phyloP scores from a whole-genome alignment of 2,888 invertebrate genomes.

The Hylaea fasciaria region DNA sequence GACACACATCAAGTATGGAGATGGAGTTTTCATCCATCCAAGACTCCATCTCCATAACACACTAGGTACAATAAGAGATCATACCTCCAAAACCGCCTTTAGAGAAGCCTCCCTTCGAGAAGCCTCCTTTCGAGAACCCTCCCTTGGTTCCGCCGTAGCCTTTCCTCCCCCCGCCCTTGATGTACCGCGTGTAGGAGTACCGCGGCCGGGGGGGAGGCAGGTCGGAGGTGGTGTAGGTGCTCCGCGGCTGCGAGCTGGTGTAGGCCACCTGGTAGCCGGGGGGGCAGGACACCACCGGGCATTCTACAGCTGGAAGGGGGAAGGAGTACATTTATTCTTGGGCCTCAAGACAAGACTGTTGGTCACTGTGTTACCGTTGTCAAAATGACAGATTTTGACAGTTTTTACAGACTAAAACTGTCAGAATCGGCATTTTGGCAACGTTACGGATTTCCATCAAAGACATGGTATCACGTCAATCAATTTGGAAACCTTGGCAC shows the following conservation, averaged over 20 bases:
- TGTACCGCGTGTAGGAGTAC: constrained; percentile 69
- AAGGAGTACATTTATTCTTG: background rate
- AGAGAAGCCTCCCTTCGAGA: constrained; percentile 59
- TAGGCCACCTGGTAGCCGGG: constrained; percentile 84
- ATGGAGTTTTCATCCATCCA: too few relatives aligned
- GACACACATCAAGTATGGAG: too few relatives aligned
- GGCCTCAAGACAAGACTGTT: too few relatives aligned
- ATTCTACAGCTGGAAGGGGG: constrained; percentile 64
- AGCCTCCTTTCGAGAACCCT: constrained; percentile 56
- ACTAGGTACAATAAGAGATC: constrained; percentile 12
- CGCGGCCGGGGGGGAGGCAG: constrained; percentile 70
- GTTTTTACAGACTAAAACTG: too few relatives aligned
- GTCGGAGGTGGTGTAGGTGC: constrained; percentile 88
- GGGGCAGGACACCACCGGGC: constrained; percentile 85
- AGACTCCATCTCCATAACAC: too few relatives aligned
- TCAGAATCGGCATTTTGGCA: too few relatives aligned
- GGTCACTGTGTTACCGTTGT: too few relatives aligned
- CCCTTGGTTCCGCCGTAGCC: constrained; percentile 49
- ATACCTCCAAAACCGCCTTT: constrained; percentile 52
- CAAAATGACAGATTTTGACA: too few relatives aligned
- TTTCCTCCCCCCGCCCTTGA: constrained; percentile 61
- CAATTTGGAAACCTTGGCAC: too few relatives aligned
- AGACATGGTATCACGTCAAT: too few relatives aligned
- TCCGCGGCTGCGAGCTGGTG: constrained; percentile 62
- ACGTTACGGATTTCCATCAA: too few relatives aligned